These are phyloP conservation scores for Brachyrhaphis roseni DNA, from an alignment of 2,797 vertebrate genomes.

Conservation along the genomic window DNA sequence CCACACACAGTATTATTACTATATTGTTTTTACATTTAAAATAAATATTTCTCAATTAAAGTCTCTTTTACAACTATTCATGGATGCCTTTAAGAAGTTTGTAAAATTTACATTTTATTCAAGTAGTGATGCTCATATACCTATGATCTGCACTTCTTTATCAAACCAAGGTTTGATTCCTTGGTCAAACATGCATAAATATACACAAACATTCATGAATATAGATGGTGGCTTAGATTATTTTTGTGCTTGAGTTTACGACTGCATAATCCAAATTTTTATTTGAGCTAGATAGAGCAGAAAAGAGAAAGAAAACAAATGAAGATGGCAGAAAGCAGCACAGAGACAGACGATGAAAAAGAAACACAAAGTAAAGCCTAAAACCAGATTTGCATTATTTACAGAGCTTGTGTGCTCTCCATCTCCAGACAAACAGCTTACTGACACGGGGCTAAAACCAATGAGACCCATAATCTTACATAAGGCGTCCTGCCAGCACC, in stretches of 20 bases:
- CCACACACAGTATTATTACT: too few relatives aligned
- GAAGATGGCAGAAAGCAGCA: conserved; percentile 41
- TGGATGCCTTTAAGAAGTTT: conserved; percentile 26
- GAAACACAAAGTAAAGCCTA: conserved; percentile 59
- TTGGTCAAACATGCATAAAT: conserved; percentile 20
- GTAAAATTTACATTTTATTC: conserved; percentile 64
- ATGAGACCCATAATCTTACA: conserved; percentile 75
- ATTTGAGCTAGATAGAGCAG: conserved; percentile 24
- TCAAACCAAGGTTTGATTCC: conserved; percentile 44
- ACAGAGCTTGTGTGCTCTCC: conserved; percentile 69
- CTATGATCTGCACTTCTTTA: conserved; percentile 48
- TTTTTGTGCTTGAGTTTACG: conserved; percentile 60
- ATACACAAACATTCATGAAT: conserved; percentile 35
- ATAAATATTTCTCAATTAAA: too few relatives aligned
- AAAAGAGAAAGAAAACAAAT: conserved; percentile 26
- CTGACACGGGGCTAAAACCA: conserved; percentile 65
- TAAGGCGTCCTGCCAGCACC: conserved; percentile 49
- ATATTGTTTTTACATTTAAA: too few relatives aligned
- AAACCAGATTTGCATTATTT: conserved; percentile 81
- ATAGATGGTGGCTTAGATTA: conserved; percentile 48
- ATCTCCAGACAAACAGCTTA: conserved; percentile 76
- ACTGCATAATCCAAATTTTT: conserved; percentile 59
- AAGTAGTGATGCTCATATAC: conserved; percentile 25
- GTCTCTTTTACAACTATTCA: too few relatives aligned
- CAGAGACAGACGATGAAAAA: conserved; percentile 39